These are phyloP conservation scores for Pseudomyrmex sp. DNA, from an alignment of 1,140 invertebrate genomes.

Conservation along the genomic window DNA sequence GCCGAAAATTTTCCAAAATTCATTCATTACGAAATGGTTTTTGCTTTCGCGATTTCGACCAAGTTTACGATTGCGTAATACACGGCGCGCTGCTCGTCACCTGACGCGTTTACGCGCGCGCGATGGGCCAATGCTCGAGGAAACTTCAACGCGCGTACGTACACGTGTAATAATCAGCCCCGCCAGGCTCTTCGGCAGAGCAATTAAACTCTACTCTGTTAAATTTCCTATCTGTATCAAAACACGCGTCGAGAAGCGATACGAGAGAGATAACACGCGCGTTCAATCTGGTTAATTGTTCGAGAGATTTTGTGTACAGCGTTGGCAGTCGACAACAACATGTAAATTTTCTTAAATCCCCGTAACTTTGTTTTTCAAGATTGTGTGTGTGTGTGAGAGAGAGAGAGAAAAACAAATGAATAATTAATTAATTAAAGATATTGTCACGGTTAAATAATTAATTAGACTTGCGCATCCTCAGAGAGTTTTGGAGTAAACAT, in stretches of 20 bases:
- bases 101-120: not conserved
- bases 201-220: slow-evolving; percentile 11
- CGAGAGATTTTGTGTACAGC: not conserved
- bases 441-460: too few relatives aligned
- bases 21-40: slow-evolving; percentile 39
- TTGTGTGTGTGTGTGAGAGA: too few relatives aligned
- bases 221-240: not conserved
- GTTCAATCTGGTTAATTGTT: slow-evolving; percentile 5
- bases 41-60: slow-evolving; percentile 11
- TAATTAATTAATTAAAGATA: too few relatives aligned
- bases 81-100: too few relatives aligned
- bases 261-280: not conserved
- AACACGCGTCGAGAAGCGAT: not conserved
- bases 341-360: too few relatives aligned
- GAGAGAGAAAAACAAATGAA: too few relatives aligned
- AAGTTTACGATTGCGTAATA: not conserved
- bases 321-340: too few relatives aligned
- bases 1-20: slow-evolving; percentile 32
- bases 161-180: not conserved
- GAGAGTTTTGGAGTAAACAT: too few relatives aligned
- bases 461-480: too few relatives aligned
- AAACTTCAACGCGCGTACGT: not conserved
- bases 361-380: too few relatives aligned
- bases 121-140: not conserved
- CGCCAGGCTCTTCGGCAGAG: not conserved